Evolutionary conservation across 2,113 vertebrate genomes (phyloP), one percentile per base, ranked within the genome.

Genomic region (Neolamprologus fasciatus): DNA sequence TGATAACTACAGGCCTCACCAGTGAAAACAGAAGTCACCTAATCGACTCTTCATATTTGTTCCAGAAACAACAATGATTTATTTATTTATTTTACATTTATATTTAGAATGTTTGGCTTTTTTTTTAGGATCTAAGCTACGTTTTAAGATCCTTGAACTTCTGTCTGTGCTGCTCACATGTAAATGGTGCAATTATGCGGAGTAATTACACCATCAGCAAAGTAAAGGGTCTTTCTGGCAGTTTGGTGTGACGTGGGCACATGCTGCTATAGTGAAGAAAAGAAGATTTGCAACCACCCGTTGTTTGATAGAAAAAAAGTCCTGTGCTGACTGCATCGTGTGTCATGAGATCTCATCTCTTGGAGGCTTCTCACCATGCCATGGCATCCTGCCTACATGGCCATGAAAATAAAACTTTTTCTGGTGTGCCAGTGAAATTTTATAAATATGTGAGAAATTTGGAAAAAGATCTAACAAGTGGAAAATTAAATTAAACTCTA

Each of bases 21-120:
- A 87, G 57, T 89, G 82, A 89, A 94, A 93, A 86, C 50, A 91
- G 58, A 55, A 55, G 17, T 84, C 31, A 86, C 54, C 86, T 82
- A 80, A 83, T 79, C 83, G 71, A 89, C 55, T 66, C 7, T 79
- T 66, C 26, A 80, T 35, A 45, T 28, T 84, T 42, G n/a, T 53
- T 55, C 47, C 76, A 26, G 31, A 78, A 85, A 66, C 26, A 51
- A 78, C 26, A 37, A 66, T 66, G 5, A 37, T 1, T 66, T 8
- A 2, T 8, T 63, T 13, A n/a, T 50, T 17, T 13, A 78, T 31
- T 33, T 78, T 51, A 78, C 26, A 51, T 73, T 76, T 10, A 19
- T 21, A 68, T 42, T 17, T 54, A 7, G 5, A 51, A 87, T 4
- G 6, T 45, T 81, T 42, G 9, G 83, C 7, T 12, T 66, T 31